Percentiles rank a stretch among this genome's conserved stretches.
These are phyloP conservation scores for Pygmarrhopalites habei DNA, from an alignment of 1,140 invertebrate species.

Conservation along the genomic window DNA sequence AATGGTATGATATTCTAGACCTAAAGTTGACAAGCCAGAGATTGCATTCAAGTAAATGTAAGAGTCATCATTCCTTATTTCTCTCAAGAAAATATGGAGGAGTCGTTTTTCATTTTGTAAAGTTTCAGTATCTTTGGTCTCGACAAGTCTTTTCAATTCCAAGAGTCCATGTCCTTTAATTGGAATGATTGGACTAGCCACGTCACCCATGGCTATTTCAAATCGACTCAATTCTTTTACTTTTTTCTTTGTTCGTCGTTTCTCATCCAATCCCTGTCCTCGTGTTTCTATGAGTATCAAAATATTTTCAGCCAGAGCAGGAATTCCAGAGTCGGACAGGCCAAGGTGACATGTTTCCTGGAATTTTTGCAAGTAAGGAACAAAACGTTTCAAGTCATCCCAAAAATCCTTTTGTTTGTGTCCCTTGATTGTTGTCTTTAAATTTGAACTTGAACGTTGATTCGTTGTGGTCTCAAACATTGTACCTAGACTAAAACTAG, in stretches of 20 bases:
- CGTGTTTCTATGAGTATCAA: constrained; percentile 26
- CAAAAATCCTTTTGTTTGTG: neutral
- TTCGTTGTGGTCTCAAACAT: neutral
- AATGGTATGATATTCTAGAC: constrained; percentile 15
- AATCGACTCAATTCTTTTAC: constrained; percentile 43
- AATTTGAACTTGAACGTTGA: neutral
- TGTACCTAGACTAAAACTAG: too few relatives aligned
- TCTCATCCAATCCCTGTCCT: constrained; percentile 13
- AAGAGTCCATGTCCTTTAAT: constrained; percentile 71
- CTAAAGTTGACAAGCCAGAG: constrained; percentile 62
- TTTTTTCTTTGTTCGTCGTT: constrained; percentile 4
- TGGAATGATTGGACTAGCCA: constrained; percentile 66
- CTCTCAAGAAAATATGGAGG: constrained; percentile 63
- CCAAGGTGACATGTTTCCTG: neutral
- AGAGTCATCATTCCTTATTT: constrained; percentile 69
- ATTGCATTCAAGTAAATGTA: constrained; percentile 75
- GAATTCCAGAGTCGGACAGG: constrained; percentile 5
- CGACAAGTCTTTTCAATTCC: constrained; percentile 61
- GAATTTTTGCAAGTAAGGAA: constrained; percentile 19
- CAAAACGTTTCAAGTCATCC: constrained; percentile 16
- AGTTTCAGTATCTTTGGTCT: constrained; percentile 55
- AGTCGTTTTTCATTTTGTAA: constrained; percentile 58
- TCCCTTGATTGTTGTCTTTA: too few relatives aligned
- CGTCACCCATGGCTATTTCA: constrained; percentile 58
- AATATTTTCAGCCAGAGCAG: constrained; percentile 27